Base-by-base conservation (phyloP, 92 coral and sea anemone species). In the Epizoanthus fatuus region DNA sequence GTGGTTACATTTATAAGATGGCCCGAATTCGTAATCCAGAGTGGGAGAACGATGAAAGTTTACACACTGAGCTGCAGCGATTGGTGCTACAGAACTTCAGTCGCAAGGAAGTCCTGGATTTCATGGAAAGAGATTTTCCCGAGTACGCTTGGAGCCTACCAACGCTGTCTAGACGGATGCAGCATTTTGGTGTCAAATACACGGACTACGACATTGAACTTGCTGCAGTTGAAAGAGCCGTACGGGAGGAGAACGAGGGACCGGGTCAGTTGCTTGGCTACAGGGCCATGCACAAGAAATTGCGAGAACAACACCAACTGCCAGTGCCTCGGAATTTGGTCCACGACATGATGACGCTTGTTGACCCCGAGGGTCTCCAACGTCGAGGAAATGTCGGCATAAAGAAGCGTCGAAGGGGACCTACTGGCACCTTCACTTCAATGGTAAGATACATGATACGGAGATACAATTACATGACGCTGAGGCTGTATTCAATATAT, bases 251-350 rank as follows among this genome's bases (percentile, higher is more conserved):
- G 37, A 81, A 66, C 63, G 73, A 63, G 7, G 84, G 84, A 15
- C 84, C 84, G 5, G 84, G 84, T 15, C 84, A 79, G 66, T 39
- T 81, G 75, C n/a, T 81, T 51, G 86, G 77, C 22, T 81, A 81
- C 55, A 64, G 86, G 40, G 86, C 86, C 8, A 81, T 67, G 77
- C 76, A 68, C 37, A 19, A 64, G 11, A 81, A 81, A 81, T 4
- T 81, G 19, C 25, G 76, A 17, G 86, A 81, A 47, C 86, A 81
- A 37, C 65, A 81, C 70, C 75, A 81, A 42, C 58, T 81, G 17
- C 22, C 62, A 47, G 86, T 81, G 42, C 76, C 86, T 7, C 77
- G 86, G 29, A 22, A 51, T 51, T 49, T 81, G 15, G 86, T 81
- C 16, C 29, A 81, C 45, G 86, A 81, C 44, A 38, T 65, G 44